A percentile compares a stretch with the other conserved stretches of the same genome.
Evolutionary conservation across 1,140 invertebrate species (phyloP).

Genomic region (Platorchestia sp.): DNA sequence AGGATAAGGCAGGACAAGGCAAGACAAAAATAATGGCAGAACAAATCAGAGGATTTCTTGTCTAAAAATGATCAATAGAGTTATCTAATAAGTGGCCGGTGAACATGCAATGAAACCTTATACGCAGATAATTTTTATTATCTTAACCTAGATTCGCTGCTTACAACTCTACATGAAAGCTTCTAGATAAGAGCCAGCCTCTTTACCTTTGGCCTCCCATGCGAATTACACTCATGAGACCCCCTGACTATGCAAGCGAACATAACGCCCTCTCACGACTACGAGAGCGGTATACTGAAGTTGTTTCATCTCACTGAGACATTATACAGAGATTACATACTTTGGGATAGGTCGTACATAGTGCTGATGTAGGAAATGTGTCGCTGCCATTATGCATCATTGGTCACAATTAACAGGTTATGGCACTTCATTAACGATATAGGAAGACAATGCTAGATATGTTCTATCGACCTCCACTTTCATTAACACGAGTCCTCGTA

Average conservation of each 20-base stretch:
- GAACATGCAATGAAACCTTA: no score
- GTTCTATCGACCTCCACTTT: neutral
- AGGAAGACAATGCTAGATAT: neutral
- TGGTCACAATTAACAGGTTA: neutral
- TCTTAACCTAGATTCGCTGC: neutral
- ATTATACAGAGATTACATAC: neutral
- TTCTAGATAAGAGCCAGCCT: neutral
- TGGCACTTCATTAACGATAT: neutral
- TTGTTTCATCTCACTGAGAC: neutral
- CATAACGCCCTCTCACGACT: no score
- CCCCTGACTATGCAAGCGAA: no score
- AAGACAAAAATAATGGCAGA: slow-evolving; percentile 1
- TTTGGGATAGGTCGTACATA: neutral
- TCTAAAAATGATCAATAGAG: neutral
- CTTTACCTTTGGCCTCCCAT: no score
- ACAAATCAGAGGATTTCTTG: neutral
- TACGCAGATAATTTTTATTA: neutral
- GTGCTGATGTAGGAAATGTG: neutral
- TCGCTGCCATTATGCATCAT: neutral
- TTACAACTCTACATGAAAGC: neutral
- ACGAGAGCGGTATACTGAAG: neutral
- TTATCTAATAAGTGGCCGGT: neutral
- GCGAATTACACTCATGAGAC: no score
- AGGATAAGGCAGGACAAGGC: slow-evolving; percentile 5
- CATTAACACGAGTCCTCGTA: neutral